These are phyloP conservation scores for Amphipoea lucens DNA, from an alignment of 2,888 invertebrate genomes.

Conservation along the genomic window DNA sequence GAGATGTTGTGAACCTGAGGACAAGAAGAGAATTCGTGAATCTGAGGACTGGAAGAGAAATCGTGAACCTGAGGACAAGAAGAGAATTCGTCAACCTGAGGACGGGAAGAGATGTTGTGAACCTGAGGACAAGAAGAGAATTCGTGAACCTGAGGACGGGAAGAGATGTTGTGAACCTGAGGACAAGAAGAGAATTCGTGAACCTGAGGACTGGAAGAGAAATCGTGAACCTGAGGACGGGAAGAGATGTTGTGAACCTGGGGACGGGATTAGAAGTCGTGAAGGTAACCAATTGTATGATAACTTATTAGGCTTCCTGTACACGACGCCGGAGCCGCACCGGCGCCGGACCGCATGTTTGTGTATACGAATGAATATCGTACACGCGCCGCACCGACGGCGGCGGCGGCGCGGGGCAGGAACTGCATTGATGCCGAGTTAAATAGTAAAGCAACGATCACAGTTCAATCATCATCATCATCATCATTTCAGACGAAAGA, in stretches of 20 bases:
- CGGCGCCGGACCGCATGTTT: background rate
- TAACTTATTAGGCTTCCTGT: background rate
- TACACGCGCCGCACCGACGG: background rate
- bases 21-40: too few species aligned
- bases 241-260: too few species aligned
- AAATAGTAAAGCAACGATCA: background rate
- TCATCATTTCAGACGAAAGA: too few species aligned
- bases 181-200: too few species aligned
- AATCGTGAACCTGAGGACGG: too few species aligned
- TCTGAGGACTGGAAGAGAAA: too few species aligned
- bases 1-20: too few species aligned
- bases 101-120: background rate
- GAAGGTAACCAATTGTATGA: background rate
- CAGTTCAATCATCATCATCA: too few species aligned
- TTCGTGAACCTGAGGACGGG: background rate
- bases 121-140: too few species aligned
- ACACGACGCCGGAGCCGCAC: background rate
- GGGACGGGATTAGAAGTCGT: background rate
- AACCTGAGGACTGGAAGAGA: background rate
- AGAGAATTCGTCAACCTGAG: too few species aligned
- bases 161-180: too few species aligned
- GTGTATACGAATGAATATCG: background rate
- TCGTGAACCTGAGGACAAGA: too few species aligned
- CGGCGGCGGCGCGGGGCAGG: background rate
- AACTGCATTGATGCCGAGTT: background rate